phyloP scores from a whole-genome alignment of 2,113 vertebrate species.

The Macquaria australasica region DNA sequence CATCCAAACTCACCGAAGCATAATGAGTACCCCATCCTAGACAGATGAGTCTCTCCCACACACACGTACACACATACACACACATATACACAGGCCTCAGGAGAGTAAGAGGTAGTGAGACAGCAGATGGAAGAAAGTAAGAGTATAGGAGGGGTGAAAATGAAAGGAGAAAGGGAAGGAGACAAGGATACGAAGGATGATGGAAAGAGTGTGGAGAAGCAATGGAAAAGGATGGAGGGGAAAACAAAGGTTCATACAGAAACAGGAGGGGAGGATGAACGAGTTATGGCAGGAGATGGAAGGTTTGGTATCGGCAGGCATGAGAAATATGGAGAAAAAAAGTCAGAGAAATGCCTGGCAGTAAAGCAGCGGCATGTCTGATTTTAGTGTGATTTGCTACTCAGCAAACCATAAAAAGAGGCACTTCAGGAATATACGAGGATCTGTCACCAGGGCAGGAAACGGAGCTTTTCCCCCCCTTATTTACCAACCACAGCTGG shows the following conservation, averaged over 20 bases:
- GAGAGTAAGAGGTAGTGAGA: constrained; percentile 31
- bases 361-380: constrained; percentile 28
- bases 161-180: constrained; percentile 23
- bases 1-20: constrained; percentile 45
- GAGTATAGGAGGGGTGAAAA: constrained; percentile 30
- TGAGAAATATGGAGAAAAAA: constrained; percentile 14
- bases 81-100: constrained; percentile 7
- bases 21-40: constrained; percentile 47
- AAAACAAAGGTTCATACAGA: constrained; percentile 27
- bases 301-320: not conserved
- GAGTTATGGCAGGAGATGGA: constrained; percentile 7
- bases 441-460: constrained; percentile 36
- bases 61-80: not conserved
- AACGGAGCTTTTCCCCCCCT: not conserved
- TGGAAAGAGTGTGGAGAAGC: not conserved
- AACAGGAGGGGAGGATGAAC: not conserved
- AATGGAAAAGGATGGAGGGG: not conserved
- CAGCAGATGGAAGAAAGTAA: constrained; percentile 51
- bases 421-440: constrained; percentile 34
- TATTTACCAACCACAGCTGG: constrained; percentile 43
- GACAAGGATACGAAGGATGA: constrained; percentile 3
- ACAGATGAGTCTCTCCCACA: constrained; percentile 44
- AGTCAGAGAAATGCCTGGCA: not conserved
- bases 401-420: constrained; percentile 52
- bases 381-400: constrained; percentile 63